Evolutionary conservation across 2,797 vertebrate species (phyloP).

Genomic region (Poeciliopsis paucimaculata): DNA sequence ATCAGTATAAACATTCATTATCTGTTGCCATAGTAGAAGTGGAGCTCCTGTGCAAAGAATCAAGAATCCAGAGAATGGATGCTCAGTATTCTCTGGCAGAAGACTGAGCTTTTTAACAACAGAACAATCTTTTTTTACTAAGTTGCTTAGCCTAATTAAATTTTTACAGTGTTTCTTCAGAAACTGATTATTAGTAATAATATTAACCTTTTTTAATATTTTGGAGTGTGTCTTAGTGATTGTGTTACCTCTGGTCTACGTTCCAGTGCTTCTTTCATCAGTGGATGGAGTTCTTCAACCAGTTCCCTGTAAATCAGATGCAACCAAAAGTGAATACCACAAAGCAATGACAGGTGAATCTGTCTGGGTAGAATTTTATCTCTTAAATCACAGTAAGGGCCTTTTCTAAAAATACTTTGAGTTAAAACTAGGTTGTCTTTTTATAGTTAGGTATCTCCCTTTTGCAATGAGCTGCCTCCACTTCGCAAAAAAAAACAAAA

Average conservation of each 20-base stretch:
- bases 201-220: background rate
- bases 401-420: slow-evolving; percentile 46
- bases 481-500: slow-evolving; percentile 23
- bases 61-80: background rate
- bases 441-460: slow-evolving; percentile 44
- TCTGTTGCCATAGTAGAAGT: background rate
- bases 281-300: slow-evolving; percentile 96
- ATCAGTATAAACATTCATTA: background rate
- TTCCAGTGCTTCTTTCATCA: slow-evolving; percentile 98
- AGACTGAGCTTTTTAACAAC: background rate
- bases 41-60: background rate
- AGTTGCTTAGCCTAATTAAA: background rate
- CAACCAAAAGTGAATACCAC: background rate
- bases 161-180: background rate
- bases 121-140: background rate
- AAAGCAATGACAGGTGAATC: slow-evolving; percentile 30
- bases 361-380: slow-evolving; percentile 38
- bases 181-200: background rate
- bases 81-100: background rate
- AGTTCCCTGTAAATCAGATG: slow-evolving; percentile 76
- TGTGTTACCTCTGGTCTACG: slow-evolving; percentile 85
- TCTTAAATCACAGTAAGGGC: slow-evolving; percentile 47
- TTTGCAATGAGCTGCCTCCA: slow-evolving; percentile 55
- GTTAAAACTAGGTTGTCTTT: slow-evolving; percentile 57
- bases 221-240: background rate